Conservation (phyloP, 2,888 invertebrate genomes). For the Charanyca ferruginea region DNA sequence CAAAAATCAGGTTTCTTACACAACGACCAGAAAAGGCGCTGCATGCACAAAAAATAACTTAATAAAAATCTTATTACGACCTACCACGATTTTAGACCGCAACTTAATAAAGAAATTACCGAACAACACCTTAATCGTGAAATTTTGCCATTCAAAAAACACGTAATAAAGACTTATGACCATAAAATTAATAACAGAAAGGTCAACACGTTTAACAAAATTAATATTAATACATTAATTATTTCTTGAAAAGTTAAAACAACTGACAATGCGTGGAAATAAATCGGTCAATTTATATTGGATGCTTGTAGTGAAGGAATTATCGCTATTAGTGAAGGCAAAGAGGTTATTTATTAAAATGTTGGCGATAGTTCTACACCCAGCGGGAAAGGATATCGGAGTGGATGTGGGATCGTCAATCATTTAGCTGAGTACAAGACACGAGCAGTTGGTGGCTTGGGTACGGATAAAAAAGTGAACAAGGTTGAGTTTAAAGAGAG, state of each 20-base stretch:
- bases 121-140: constrained; percentile 44
- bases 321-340: constrained; percentile 82
- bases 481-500: background rate
- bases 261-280: constrained; percentile 69
- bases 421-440: constrained; percentile 66
- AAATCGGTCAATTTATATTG: constrained; percentile 71
- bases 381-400: constrained; percentile 76
- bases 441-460: constrained; percentile 57
- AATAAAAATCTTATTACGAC: constrained; percentile 48
- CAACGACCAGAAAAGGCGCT: constrained; percentile 6
- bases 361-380: constrained; percentile 69
- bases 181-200: constrained; percentile 55
- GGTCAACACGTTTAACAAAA: constrained; percentile 59
- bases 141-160: constrained; percentile 52
- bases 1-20: constrained; percentile 1
- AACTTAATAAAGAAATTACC: constrained; percentile 54
- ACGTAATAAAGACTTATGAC: constrained; percentile 60
- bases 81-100: constrained; percentile 42
- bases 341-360: constrained; percentile 79
- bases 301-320: constrained; percentile 80
- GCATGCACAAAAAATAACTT: constrained; percentile 5
- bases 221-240: constrained; percentile 51
- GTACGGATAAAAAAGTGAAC: constrained; percentile 32
- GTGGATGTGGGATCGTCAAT: constrained; percentile 75
- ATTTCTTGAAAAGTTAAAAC: constrained; percentile 55